A percentile compares a stretch with the other conserved stretches of the same genome.
Conservation (phyloP, 1,140 invertebrate genomes). For the Phenacoccus solenopsis region DNA sequence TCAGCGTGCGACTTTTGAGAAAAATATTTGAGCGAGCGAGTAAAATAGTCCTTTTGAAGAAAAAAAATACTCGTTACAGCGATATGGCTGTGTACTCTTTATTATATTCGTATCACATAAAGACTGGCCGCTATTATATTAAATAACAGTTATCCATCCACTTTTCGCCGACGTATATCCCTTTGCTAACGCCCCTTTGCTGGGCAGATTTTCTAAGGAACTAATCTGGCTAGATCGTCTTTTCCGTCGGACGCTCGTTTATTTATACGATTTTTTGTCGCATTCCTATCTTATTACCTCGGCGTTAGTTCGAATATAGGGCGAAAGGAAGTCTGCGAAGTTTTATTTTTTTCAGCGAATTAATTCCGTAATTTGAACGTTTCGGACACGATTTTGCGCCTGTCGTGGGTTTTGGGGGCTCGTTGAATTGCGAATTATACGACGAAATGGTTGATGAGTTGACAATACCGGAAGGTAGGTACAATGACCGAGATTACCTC, state of each 20-base stretch:
- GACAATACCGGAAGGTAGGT: too few species aligned
- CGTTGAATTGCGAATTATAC: too few species aligned
- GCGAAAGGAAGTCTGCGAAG: too few species aligned
- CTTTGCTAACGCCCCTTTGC: not conserved
- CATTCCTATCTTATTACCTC: not conserved
- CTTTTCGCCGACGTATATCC: not conserved
- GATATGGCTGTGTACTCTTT: not conserved
- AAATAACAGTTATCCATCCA: not conserved
- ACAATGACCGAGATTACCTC: too few species aligned
- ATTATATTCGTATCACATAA: slow-evolving; percentile 3
- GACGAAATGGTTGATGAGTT: too few species aligned
- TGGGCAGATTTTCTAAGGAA: not conserved
- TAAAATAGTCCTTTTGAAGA: not conserved
- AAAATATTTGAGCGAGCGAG: not conserved
- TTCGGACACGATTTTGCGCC: too few species aligned
- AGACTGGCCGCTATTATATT: not conserved
- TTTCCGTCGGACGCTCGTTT: not conserved
- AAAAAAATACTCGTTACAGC: not conserved
- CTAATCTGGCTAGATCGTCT: not conserved
- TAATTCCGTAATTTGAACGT: too few species aligned
- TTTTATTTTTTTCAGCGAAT: too few species aligned
- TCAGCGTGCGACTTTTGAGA: too few species aligned
- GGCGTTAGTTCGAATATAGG: too few species aligned
- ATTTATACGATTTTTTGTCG: not conserved
- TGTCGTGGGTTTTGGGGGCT: too few species aligned